phyloP scores from a whole-genome alignment of 2,888 invertebrate genomes.

The Pomacea canaliculata region DNA sequence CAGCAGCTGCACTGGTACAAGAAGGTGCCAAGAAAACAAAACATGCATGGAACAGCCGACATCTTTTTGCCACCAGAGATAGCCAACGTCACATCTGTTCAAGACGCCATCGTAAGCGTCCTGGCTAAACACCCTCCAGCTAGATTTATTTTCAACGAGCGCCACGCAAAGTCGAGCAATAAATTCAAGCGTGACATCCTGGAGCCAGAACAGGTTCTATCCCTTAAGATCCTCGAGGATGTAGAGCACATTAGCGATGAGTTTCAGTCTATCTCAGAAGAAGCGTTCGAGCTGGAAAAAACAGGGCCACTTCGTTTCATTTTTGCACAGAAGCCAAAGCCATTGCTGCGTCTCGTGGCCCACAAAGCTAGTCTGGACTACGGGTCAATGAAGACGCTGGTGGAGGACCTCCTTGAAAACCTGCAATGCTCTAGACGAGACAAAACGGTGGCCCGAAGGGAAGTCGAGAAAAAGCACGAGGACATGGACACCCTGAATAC shows the following conservation, averaged over 20 bases:
- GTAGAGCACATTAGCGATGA: not conserved
- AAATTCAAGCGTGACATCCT: conserved; percentile 23
- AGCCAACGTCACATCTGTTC: conserved; percentile 17
- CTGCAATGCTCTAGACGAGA: conserved; percentile 19
- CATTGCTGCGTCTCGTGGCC: conserved; percentile 25
- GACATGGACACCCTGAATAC: conserved; percentile 17
- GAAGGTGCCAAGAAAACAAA: conserved; percentile 22
- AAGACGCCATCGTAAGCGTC: conserved; percentile 19
- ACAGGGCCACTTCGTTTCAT: conserved; percentile 32
- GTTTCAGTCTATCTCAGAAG: conserved; percentile 23
- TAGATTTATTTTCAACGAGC: conserved; percentile 23
- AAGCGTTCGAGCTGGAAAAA: conserved; percentile 25
- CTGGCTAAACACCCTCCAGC: conserved; percentile 25
- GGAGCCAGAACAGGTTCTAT: conserved; percentile 22
- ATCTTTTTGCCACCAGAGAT: conserved; percentile 19
- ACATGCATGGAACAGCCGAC: conserved; percentile 30
- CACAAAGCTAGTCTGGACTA: conserved; percentile 32
- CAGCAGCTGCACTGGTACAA: conserved; percentile 31
- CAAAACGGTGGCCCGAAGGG: not conserved
- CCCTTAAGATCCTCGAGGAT: conserved; percentile 20
- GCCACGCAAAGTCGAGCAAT: not conserved
- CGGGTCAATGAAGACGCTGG: conserved; percentile 13
- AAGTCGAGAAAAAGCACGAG: conserved; percentile 5
- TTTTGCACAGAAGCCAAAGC: conserved; percentile 12
- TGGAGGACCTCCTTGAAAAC: conserved; percentile 27